Evolutionary conservation across 2,888 invertebrate genomes (phyloP).

Genomic region (Graphium colonna): DNA sequence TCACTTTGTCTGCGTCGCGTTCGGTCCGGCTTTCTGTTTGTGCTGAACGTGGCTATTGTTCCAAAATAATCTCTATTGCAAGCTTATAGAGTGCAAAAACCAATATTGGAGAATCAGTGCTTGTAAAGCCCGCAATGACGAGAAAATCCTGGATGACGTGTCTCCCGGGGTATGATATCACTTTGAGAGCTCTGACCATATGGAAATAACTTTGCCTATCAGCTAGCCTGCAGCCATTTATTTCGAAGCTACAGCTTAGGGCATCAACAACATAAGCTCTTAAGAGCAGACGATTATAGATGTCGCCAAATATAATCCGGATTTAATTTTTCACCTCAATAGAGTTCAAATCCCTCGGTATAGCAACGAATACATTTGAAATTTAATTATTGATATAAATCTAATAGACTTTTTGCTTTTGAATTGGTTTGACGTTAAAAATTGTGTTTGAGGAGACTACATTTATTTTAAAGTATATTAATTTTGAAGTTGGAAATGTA

Average conservation of each 20-base stretch:
- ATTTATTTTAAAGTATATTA: too few relatives aligned
- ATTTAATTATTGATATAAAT: too few relatives aligned
- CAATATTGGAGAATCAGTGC: background rate
- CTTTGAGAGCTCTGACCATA: slow-evolving; percentile 27
- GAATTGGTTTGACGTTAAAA: too few relatives aligned
- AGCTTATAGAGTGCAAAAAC: slow-evolving; percentile 3
- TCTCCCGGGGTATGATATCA: slow-evolving; percentile 33
- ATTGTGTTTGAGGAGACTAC: too few relatives aligned
- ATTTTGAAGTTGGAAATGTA: too few relatives aligned
- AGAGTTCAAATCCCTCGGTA: too few relatives aligned
- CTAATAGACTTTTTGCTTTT: too few relatives aligned
- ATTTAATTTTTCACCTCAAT: too few relatives aligned
- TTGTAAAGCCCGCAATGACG: slow-evolving; percentile 39
- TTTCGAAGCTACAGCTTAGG: background rate
- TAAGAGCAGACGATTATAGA: background rate
- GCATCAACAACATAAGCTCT: background rate
- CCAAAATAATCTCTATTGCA: slow-evolving; percentile 10
- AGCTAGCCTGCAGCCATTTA: slow-evolving; percentile 3
- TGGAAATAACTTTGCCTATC: slow-evolving; percentile 18
- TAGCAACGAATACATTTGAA: too few relatives aligned
- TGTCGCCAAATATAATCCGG: too few relatives aligned
- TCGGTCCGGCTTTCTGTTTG: slow-evolving; percentile 2
- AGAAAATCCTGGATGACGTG: slow-evolving; percentile 56
- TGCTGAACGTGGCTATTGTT: background rate
- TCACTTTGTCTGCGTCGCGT: slow-evolving; percentile 17